Conservation (phyloP, 1,140 invertebrate genomes). For the Drepana arcuata region DNA sequence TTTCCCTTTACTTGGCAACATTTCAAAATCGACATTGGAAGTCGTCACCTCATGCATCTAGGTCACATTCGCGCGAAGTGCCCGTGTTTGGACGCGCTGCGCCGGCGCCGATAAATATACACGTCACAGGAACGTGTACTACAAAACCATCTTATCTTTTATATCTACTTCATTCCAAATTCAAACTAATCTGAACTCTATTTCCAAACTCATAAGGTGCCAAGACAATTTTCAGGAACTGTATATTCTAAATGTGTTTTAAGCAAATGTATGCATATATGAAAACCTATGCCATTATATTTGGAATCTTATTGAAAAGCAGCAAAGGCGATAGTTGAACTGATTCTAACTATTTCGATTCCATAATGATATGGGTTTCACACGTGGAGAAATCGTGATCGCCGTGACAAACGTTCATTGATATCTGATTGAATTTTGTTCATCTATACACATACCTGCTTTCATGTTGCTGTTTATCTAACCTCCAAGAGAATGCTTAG, state of each 20-base stretch:
- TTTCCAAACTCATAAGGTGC: neutral
- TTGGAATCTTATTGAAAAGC: too few species aligned
- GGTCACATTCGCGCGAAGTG: constrained; percentile 59
- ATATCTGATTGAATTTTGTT: constrained; percentile 24
- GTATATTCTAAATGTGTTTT: neutral
- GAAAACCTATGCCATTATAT: constrained; percentile 3
- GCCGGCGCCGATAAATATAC: constrained; percentile 54
- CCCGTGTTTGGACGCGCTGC: constrained; percentile 45
- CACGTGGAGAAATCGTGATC: constrained; percentile 29
- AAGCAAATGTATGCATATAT: constrained; percentile 1
- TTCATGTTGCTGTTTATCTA: too few species aligned
- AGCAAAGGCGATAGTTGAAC: too few species aligned
- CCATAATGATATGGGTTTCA: constrained; percentile 14
- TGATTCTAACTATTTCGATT: too few species aligned
- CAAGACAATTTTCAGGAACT: constrained; percentile 1
- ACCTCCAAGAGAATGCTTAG: too few species aligned
- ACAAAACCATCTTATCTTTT: constrained; percentile 11
- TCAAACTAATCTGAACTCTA: constrained; percentile 7
- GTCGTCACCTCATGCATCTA: constrained; percentile 31
- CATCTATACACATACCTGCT: too few species aligned
- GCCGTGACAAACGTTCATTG: constrained; percentile 33
- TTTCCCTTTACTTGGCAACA: too few species aligned
- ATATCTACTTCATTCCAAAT: constrained; percentile 1
- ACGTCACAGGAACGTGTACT: constrained; percentile 47
- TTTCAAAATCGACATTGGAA: neutral